phyloP scores from a whole-genome alignment of 2,797 vertebrate genomes.

The Oceanodroma leucorhoa region DNA sequence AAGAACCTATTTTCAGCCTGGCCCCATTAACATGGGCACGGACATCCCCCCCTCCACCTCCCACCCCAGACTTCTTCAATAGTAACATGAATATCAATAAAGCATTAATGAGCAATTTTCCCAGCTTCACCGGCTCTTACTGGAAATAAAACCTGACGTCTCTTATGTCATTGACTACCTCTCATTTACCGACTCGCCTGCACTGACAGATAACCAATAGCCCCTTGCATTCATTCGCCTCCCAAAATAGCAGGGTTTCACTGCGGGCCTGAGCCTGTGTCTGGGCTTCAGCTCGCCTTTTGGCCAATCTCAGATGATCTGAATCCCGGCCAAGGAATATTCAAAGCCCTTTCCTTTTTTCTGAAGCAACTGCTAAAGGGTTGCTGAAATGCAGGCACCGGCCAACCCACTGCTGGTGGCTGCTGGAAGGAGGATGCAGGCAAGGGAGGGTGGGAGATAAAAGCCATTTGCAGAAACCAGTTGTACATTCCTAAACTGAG shows the following conservation, averaged over 20 bases:
- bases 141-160: constrained; percentile 72
- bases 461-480: background rate
- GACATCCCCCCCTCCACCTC: background rate
- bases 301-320: background rate
- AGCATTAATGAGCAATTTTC: constrained; percentile 71
- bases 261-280: background rate
- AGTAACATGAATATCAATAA: constrained; percentile 73
- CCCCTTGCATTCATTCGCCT: background rate
- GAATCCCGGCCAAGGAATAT: background rate
- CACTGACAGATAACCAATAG: constrained; percentile 53
- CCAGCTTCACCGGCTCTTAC: constrained; percentile 71
- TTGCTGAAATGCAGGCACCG: background rate
- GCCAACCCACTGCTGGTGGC: rapidly evolving
- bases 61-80: constrained; percentile 55
- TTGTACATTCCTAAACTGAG: rapidly evolving
- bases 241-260: constrained; percentile 4
- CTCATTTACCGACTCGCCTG: background rate
- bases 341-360: background rate
- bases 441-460: background rate
- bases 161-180: constrained; percentile 59
- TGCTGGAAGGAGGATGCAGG: background rate
- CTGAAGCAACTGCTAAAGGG: background rate
- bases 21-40: constrained; percentile 54
- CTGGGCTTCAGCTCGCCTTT: background rate
- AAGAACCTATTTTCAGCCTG: constrained; percentile 62